Conservation (phyloP, 1,140 invertebrate species). For the Drosophila obscura region DNA sequence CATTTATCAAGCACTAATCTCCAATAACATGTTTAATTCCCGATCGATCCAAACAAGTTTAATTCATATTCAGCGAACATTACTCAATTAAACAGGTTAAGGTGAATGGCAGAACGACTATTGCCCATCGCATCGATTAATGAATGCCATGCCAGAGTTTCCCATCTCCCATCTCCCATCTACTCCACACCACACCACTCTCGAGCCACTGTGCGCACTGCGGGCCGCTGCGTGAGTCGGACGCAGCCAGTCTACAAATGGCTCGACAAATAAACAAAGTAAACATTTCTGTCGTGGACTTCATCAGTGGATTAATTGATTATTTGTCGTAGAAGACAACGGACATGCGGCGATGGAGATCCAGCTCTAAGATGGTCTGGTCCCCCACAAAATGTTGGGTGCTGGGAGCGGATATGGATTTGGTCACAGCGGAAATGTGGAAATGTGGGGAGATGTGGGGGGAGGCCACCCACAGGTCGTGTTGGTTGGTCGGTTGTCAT, state of each 20-base stretch:
- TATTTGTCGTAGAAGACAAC: conserved; percentile 69
- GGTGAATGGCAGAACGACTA: neutral
- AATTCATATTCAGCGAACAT: conserved; percentile 34
- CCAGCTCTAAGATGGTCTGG: conserved; percentile 39
- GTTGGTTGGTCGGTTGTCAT: conserved; percentile 46
- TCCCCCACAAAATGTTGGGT: neutral
- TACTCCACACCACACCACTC: neutral
- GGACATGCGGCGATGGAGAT: neutral
- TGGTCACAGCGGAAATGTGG: conserved; percentile 50
- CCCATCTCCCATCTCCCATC: too few relatives aligned
- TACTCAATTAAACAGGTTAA: conserved; percentile 56
- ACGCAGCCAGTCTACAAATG: conserved; percentile 49
- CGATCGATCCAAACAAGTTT: conserved; percentile 54
- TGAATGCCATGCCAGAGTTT: too few relatives aligned
- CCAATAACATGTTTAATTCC: conserved; percentile 47
- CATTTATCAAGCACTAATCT: conserved; percentile 59
- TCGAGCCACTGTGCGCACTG: conserved; percentile 59
- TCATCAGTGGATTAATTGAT: conserved; percentile 82
- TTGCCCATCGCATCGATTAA: too few relatives aligned
- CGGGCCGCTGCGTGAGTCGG: conserved; percentile 45
- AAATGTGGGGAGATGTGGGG: neutral
- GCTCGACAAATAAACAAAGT: conserved; percentile 52
- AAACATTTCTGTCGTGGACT: conserved; percentile 76
- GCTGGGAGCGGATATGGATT: conserved; percentile 58
- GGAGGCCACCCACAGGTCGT: conserved; percentile 54